Evolutionary conservation across 2,113 vertebrate genomes (phyloP).

Genomic region (Ariopsis seemanni): DNA sequence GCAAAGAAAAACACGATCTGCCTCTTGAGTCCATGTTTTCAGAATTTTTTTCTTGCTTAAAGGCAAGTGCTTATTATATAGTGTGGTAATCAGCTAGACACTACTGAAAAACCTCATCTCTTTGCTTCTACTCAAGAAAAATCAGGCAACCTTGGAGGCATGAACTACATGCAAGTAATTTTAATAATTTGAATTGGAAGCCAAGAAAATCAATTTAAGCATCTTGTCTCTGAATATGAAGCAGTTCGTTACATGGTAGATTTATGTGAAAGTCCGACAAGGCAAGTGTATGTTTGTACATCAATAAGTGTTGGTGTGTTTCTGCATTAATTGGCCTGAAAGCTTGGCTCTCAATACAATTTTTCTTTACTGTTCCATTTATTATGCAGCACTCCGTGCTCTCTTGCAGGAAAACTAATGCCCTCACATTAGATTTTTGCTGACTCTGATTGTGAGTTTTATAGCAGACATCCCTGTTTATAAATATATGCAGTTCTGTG

Average conservation of each 20-base stretch:
- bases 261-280: background rate
- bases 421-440: background rate
- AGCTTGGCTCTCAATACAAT: background rate
- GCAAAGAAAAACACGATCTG: background rate
- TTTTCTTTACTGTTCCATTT: background rate
- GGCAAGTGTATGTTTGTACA: background rate
- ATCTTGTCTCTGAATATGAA: background rate
- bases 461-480: background rate
- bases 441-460: background rate
- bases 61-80: background rate
- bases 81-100: background rate
- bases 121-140: background rate
- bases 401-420: background rate
- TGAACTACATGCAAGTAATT: background rate
- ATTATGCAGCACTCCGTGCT: background rate
- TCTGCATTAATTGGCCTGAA: constrained; percentile 3
- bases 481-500: background rate
- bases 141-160: background rate
- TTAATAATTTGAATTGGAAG: background rate
- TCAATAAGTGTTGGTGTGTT: background rate
- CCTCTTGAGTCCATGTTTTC: background rate
- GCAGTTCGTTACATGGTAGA: background rate
- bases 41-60: background rate
- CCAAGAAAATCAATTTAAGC: background rate
- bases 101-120: background rate